These are phyloP conservation scores for Menura novaehollandiae DNA, from an alignment of 2,113 vertebrate species.

Conservation along the genomic window DNA sequence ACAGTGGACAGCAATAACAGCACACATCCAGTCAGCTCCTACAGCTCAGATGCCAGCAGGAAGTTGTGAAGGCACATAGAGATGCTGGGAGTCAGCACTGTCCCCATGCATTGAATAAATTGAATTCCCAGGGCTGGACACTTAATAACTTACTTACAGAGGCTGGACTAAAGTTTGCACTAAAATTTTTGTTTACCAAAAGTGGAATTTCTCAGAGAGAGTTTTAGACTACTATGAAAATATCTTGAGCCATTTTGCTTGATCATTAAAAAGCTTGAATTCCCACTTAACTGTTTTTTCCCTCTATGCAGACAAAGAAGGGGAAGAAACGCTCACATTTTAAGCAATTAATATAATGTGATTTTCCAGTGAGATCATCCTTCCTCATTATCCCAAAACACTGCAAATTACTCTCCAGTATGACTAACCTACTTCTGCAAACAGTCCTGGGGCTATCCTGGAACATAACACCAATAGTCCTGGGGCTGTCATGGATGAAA, in stretches of 20 bases:
- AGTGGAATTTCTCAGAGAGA: not conserved
- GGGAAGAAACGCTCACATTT: not conserved
- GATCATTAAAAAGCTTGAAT: not conserved
- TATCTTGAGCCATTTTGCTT: not conserved
- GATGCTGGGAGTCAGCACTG: not conserved
- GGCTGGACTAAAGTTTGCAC: not conserved
- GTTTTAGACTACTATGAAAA: not conserved
- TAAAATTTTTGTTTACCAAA: not conserved
- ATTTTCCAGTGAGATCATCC: not conserved
- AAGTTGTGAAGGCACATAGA: not conserved
- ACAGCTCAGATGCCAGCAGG: not conserved
- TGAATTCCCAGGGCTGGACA: not conserved
- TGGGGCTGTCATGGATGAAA: not conserved
- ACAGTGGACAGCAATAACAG: not conserved
- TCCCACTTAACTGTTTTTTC: not conserved
- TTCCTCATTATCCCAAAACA: not conserved
- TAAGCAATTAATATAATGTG: not conserved
- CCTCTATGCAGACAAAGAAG: not conserved
- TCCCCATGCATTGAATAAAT: not conserved
- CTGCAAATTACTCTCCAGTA: not conserved
- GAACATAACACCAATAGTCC: not conserved
- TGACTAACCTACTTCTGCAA: not conserved
- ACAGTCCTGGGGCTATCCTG: not conserved
- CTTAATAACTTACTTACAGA: not conserved
- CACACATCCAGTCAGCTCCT: not conserved